A percentile compares a stretch with the other conserved stretches of the same genome.
Conservation (phyloP, 2,797 vertebrate species). For the Macroramphosus scolopax region DNA sequence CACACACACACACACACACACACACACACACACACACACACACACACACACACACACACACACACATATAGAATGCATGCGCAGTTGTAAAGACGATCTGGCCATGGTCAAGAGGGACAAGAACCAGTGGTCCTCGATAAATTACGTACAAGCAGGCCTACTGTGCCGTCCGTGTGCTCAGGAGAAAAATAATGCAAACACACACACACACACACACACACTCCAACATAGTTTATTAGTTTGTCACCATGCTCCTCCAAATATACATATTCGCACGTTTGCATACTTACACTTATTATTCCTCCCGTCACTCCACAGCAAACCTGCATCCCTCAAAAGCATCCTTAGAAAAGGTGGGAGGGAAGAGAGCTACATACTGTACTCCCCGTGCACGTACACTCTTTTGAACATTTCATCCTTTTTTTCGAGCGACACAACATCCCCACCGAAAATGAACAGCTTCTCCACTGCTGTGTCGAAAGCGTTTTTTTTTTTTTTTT, state of each 20-base stretch:
- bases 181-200: constrained; percentile 37
- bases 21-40: constrained; percentile 15
- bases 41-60: constrained; percentile 8
- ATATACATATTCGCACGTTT: constrained; percentile 57
- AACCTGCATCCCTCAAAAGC: constrained; percentile 70
- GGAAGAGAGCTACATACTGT: constrained; percentile 44
- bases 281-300: constrained; percentile 49
- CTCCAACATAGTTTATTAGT: constrained; percentile 39
- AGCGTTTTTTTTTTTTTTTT: constrained; percentile 48
- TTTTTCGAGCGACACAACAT: constrained; percentile 72
- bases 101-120: constrained; percentile 58
- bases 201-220: constrained; percentile 12
- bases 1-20: constrained; percentile 5
- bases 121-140: constrained; percentile 31
- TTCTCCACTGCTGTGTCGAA: constrained; percentile 63
- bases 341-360: constrained; percentile 48
- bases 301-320: constrained; percentile 58
- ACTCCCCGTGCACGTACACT: constrained; percentile 48
- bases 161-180: constrained; percentile 24
- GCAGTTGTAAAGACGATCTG: constrained; percentile 20
- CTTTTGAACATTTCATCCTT: constrained; percentile 69
- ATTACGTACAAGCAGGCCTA: constrained; percentile 29
- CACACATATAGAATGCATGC: constrained; percentile 23
- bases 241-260: constrained; percentile 31
- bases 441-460: constrained; percentile 69